Evolutionary conservation across 2,888 invertebrate genomes (phyloP), one percentile per base, ranked within the genome.

Genomic region (Amorpha juglandis): DNA sequence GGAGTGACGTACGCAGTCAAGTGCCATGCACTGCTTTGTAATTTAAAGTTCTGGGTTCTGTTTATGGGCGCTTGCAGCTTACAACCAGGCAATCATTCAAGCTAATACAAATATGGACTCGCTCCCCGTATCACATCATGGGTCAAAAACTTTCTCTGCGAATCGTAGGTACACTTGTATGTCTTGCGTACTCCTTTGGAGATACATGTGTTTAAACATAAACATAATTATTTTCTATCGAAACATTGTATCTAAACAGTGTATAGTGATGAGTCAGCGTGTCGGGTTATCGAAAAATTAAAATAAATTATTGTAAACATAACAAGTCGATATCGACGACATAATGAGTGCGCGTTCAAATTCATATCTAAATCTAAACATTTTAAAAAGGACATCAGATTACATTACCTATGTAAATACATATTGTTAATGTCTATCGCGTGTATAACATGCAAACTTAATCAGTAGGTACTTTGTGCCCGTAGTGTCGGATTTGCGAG

Each of bases 391-490:
- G 47, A 47, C 64, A 58, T 65, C 58, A 65, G 64, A 65, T 63
- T 63, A 65, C 42, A 58, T 58, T 42, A 51, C 38, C 55, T 53
- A 53, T 64, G 63, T 66, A 53, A 66, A 62, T 66, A 62, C 48
- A 35, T 58, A 68, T 68, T 66, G 51, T 66, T 45, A 66, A 66
- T 65, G 42, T 19, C 38, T 38, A 51, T 65, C 65, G 35, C 47
- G 38, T 45, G 62, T 16, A 27, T 45, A 38, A 62, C 65, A 62
- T 21, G 14, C 38, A 50, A 62, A 65, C 14, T 45, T 66, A 58
- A 68, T 65, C 53, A 48, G 64, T n/a, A n/a, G n/a, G n/a, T 27
- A 35, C 47, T 14, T 47, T 47, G 6, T 47, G 53, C 35, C 55
- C 65, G 48, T 38, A 65, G 71, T 71, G 69, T 65, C 64, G 63